phyloP scores from a whole-genome alignment of 1,140 invertebrate genomes.

The Latrodectus geometricus region DNA sequence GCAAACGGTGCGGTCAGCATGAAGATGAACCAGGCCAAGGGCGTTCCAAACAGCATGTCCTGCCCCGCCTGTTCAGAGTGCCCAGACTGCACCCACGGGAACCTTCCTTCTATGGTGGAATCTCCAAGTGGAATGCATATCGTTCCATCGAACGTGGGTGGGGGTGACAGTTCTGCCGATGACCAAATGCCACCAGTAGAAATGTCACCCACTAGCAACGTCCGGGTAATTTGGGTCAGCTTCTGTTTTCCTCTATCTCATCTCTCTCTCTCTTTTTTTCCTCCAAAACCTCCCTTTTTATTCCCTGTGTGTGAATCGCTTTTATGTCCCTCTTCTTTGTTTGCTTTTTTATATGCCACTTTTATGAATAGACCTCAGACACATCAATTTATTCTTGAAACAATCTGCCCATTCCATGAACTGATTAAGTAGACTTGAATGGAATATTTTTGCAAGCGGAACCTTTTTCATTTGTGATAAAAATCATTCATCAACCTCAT shows the following conservation, averaged over 20 bases:
- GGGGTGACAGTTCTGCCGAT: neutral
- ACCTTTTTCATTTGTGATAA: too few relatives aligned
- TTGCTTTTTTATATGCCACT: neutral
- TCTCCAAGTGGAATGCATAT: conserved; percentile 46
- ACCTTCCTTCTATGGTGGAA: conserved; percentile 32
- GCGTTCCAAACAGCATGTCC: conserved; percentile 42
- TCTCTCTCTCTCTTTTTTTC: neutral
- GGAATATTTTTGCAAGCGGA: too few relatives aligned
- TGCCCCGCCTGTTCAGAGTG: conserved; percentile 54
- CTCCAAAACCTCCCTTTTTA: neutral
- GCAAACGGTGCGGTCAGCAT: conserved; percentile 28
- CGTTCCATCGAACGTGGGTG: conserved; percentile 28
- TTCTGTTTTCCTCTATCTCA: conserved; percentile 26
- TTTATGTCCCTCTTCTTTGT: neutral
- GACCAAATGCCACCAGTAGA: conserved; percentile 25
- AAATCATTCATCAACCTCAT: too few relatives aligned
- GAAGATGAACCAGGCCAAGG: conserved; percentile 25
- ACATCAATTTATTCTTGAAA: too few relatives aligned
- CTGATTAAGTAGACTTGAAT: too few relatives aligned
- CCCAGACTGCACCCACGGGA: conserved; percentile 48
- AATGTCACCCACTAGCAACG: conserved; percentile 55
- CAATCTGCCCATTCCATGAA: too few relatives aligned
- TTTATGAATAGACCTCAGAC: too few relatives aligned
- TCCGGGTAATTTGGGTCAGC: conserved; percentile 62
- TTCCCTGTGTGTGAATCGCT: neutral